phyloP scores from a whole-genome alignment of 2,888 invertebrate genomes.

The Cheilosia soror region DNA sequence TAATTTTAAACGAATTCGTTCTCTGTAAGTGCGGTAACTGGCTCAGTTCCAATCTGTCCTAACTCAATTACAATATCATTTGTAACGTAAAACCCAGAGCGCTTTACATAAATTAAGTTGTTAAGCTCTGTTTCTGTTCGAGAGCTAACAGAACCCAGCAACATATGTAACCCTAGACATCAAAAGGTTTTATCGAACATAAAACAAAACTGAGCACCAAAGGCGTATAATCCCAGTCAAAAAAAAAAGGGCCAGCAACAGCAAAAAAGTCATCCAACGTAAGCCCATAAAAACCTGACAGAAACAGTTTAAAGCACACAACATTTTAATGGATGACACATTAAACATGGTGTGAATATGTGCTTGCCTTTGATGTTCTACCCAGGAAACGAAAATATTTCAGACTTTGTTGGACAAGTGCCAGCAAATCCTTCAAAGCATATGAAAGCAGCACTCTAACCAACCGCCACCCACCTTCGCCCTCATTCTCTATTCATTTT shows the following conservation, averaged over 20 bases:
- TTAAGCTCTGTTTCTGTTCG: slow-evolving; percentile 16
- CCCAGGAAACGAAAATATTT: slow-evolving; percentile 62
- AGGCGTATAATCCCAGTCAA: background rate
- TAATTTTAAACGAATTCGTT: background rate
- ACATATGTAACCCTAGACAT: slow-evolving; percentile 18
- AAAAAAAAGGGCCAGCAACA: slow-evolving; percentile 20
- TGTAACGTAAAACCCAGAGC: slow-evolving; percentile 9
- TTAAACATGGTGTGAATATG: slow-evolving; percentile 71
- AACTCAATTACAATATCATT: slow-evolving; percentile 53
- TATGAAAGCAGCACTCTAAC: slow-evolving; percentile 4
- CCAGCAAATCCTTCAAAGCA: slow-evolving; percentile 69
- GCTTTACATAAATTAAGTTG: slow-evolving; percentile 54
- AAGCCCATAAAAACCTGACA: slow-evolving; percentile 65
- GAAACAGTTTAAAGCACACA: slow-evolving; percentile 72
- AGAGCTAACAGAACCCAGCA: slow-evolving; percentile 24
- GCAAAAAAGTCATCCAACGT: slow-evolving; percentile 24
- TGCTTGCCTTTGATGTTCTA: slow-evolving; percentile 69
- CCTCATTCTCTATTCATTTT: slow-evolving; percentile 62
- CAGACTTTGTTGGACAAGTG: slow-evolving; percentile 68
- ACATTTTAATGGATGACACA: slow-evolving; percentile 75
- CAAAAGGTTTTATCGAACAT: slow-evolving; percentile 42
- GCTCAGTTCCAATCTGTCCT: slow-evolving; percentile 36
- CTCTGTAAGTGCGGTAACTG: slow-evolving; percentile 3
- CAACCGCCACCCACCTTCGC: background rate
- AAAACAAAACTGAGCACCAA: background rate